Evolutionary conservation across 2,113 vertebrate species (phyloP).

Genomic region (Lichenostomus cassidix): DNA sequence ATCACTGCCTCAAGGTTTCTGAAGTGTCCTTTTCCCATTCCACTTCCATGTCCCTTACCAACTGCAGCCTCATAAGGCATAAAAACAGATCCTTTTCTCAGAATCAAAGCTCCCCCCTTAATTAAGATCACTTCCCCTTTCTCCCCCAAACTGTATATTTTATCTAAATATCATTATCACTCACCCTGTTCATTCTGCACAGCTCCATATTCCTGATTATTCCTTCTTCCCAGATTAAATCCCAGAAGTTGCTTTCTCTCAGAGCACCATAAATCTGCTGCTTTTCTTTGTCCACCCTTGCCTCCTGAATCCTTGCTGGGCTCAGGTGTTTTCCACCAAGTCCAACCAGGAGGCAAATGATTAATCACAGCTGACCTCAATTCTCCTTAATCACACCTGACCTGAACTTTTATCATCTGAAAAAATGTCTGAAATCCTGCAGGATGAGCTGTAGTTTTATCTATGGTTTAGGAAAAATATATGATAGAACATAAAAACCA

Average conservation of each 20-base stretch:
- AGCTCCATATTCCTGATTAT: accelerated
- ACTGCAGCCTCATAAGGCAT: accelerated
- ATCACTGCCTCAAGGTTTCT: not conserved
- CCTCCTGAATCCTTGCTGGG: accelerated
- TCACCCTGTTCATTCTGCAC: not conserved
- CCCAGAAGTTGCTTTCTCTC: not conserved
- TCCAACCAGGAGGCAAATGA: not conserved
- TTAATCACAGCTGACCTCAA: not conserved
- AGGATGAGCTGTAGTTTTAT: not conserved
- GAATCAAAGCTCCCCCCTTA: not conserved
- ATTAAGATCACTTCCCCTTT: not conserved
- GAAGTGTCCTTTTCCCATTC: accelerated
- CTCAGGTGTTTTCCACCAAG: not conserved
- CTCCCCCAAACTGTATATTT: accelerated
- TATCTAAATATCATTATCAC: not conserved
- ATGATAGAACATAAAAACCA: not conserved
- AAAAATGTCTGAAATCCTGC: not conserved
- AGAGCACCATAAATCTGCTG: not conserved
- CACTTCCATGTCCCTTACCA: not conserved
- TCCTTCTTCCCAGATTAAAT: not conserved
- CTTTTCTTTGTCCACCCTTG: not conserved
- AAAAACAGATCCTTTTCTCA: not conserved
- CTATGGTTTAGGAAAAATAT: not conserved
- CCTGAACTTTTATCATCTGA: not conserved
- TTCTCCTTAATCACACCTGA: not conserved